Evolutionary conservation across 2,797 vertebrate species (phyloP).

Genomic region (Schizopygopsis malacanthus): DNA sequence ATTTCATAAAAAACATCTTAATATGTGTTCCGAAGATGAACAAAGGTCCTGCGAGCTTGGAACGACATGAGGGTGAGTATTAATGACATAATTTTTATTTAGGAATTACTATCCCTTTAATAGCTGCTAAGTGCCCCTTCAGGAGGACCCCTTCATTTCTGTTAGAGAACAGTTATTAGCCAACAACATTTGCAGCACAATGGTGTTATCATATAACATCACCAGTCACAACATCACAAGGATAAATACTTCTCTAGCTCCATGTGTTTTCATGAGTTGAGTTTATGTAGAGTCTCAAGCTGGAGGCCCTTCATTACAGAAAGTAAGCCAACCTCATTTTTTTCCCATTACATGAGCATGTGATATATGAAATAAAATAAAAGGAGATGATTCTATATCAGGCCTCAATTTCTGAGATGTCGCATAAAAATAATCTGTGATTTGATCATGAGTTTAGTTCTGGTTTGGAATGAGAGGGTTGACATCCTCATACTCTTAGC

Average conservation of each 20-base stretch:
- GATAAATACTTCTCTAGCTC: background rate
- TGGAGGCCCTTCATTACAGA: slow-evolving; percentile 7
- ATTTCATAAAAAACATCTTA: too few relatives aligned
- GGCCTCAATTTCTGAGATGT: slow-evolving; percentile 3
- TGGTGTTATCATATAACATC: background rate
- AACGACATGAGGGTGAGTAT: too few relatives aligned
- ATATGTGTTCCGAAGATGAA: too few relatives aligned
- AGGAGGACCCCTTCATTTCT: background rate
- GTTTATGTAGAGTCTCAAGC: background rate
- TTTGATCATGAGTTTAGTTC: slow-evolving; percentile 29
- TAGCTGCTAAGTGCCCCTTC: background rate
- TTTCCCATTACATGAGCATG: slow-evolving; percentile 24
- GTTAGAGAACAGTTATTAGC: background rate
- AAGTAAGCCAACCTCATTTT: slow-evolving; percentile 19
- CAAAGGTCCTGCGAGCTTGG: too few relatives aligned
- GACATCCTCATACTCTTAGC: slow-evolving; percentile 12
- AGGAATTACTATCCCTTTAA: too few relatives aligned
- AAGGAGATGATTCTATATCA: background rate
- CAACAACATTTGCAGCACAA: background rate
- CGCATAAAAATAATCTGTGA: slow-evolving; percentile 25
- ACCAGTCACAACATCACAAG: background rate
- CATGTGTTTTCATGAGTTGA: background rate
- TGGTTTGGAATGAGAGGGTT: slow-evolving; percentile 14
- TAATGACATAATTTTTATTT: too few relatives aligned
- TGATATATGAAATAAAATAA: slow-evolving; percentile 23